Conservation (phyloP, 2,888 invertebrate genomes). For the Patella pellucida region DNA sequence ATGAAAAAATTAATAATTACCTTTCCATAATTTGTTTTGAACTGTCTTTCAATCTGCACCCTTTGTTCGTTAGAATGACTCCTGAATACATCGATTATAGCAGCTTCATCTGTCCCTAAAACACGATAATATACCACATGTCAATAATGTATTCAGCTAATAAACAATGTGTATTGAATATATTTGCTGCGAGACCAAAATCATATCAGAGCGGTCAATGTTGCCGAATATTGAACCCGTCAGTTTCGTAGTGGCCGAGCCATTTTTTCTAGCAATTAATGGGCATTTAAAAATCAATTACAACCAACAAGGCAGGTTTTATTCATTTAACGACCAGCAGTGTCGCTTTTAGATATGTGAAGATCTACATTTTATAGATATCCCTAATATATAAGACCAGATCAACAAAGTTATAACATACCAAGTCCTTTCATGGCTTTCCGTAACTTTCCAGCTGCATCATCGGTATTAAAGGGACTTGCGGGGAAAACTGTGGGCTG, state of each 20-base stretch:
- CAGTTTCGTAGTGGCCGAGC: no score
- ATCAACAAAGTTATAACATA: slow-evolving; percentile 26
- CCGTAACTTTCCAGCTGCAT: slow-evolving; percentile 53
- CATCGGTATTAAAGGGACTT: slow-evolving; percentile 52
- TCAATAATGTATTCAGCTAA: background rate
- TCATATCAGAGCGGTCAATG: no score
- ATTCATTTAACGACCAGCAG: no score
- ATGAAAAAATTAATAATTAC: slow-evolving; percentile 27
- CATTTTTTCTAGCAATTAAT: no score
- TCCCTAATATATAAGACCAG: no score
- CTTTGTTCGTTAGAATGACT: slow-evolving; percentile 48
- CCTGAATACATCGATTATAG: slow-evolving; percentile 45
- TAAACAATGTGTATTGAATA: background rate
- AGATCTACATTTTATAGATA: no score
- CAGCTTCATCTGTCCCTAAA: slow-evolving; percentile 52
- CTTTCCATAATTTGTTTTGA: slow-evolving; percentile 52
- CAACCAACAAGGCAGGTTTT: no score
- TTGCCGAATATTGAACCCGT: no score
- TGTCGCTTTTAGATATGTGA: no score
- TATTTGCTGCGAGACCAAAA: no score
- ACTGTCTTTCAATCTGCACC: slow-evolving; percentile 43
- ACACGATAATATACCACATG: slow-evolving; percentile 3
- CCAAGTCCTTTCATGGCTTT: slow-evolving; percentile 69
- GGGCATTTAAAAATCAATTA: no score
- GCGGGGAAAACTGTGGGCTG: slow-evolving; percentile 56